Base-by-base conservation (phyloP, 2,797 vertebrate species). In the Mallotus villosus region DNA sequence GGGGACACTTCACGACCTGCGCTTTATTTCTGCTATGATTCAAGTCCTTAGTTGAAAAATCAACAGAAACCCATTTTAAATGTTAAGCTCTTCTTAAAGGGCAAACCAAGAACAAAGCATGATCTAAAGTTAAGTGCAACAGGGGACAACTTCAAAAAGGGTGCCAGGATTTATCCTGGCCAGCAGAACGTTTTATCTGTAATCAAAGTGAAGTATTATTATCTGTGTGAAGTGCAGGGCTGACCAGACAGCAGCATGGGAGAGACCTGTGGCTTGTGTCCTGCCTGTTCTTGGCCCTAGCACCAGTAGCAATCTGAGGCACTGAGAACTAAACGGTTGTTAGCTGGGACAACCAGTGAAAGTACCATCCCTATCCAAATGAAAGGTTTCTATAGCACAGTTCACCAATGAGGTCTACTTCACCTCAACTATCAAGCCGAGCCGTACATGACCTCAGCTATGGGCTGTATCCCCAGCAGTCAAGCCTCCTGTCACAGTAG, bases 311-410 rank as follows among this genome's bases (percentile, higher is more conserved):
- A 14, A 67, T 69, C 53, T 69, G 51, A 78, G 70, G 62, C 72
- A 86, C 68, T 82, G 82, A 84, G 77, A 82, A 82, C 72, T 68
- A 74, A 51, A 70, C 84, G 79, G 77, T 74, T 61, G 82, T 84
- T 80, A 85, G 76, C 2, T 25, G 74, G 68, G 69, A 74, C 66
- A 74, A 79, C 53, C 74, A 81, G 67, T 74, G 77, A 82, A 78
- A 88, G 82, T 4, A n/a, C 58, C 46, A 74, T 78, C 73, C 84
- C 72, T 81, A 69, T 70, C 71, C 72, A 90, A 92, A 91, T 90
- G 80, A 90, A 71, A 87, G 88, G 90, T 85, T 90, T 85, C 78
- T 77, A n/a, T 72, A 80, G 76, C 73, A 68, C 70, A 77, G 74
- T 73, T 80, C 78, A 78, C 70, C 2, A 51, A 73, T 82, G 82